Conservation (phyloP, 1,140 invertebrate genomes). For the Polyergus mexicanus region DNA sequence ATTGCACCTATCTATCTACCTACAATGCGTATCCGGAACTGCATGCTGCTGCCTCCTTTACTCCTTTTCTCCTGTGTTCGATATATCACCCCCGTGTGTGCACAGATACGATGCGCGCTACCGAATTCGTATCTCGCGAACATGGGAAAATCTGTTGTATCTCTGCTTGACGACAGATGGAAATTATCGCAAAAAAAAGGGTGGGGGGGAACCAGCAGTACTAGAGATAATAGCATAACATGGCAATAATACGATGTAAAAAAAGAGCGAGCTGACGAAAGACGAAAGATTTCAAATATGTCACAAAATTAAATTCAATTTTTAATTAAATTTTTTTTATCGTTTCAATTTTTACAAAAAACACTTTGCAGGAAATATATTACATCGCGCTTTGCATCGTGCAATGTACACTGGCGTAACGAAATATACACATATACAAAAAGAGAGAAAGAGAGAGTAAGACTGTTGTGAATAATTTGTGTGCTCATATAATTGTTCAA, state of each 20-base stretch:
- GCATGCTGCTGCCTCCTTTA: conserved; percentile 48
- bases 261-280: conserved; percentile 15
- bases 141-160: conserved; percentile 49
- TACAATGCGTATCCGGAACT: conserved; percentile 74
- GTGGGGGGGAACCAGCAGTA: background rate
- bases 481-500: conserved; percentile 19
- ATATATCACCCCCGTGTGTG: conserved; percentile 38
- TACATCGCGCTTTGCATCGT: background rate
- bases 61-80: background rate
- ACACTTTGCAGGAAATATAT: background rate
- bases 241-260: conserved; percentile 12
- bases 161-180: conserved; percentile 28
- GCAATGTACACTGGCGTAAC: background rate
- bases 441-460: background rate
- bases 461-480: background rate
- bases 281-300: conserved; percentile 4
- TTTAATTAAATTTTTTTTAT: conserved; percentile 26
- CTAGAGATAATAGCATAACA: background rate
- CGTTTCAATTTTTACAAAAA: conserved; percentile 20
- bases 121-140: background rate
- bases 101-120: conserved; percentile 15
- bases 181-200: conserved; percentile 14
- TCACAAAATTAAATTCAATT: conserved; percentile 35
- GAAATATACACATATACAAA: background rate
- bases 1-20: conserved; percentile 73